Evolutionary conservation across 2,797 vertebrate genomes (phyloP).

Genomic region (Sciurus carolinensis): DNA sequence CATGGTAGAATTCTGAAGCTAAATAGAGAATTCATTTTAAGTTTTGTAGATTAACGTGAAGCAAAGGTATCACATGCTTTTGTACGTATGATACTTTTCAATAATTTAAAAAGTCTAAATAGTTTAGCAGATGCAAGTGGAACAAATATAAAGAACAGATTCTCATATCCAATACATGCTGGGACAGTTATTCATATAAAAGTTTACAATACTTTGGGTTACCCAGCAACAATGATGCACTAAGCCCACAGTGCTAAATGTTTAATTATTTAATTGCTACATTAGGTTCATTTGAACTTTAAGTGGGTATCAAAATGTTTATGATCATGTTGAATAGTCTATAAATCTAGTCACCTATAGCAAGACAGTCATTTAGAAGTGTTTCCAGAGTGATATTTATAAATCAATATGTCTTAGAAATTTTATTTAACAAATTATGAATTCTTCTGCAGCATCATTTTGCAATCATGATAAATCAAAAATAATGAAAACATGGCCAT

Average conservation of each 20-base stretch:
- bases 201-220: background rate
- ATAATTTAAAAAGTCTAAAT: background rate
- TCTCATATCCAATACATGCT: background rate
- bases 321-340: background rate
- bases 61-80: background rate
- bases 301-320: background rate
- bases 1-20: background rate
- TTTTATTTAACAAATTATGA: background rate
- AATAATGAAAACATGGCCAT: background rate
- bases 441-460: background rate
- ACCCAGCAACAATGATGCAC: background rate
- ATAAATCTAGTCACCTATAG: background rate
- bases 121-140: background rate
- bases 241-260: background rate
- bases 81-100: background rate
- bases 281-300: slow-evolving; percentile 3
- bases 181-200: background rate
- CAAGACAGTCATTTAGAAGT: background rate
- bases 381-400: background rate
- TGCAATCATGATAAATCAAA: background rate
- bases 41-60: background rate
- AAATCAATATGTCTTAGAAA: background rate
- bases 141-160: background rate
- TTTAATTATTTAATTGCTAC: background rate
- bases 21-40: background rate